Conservation (phyloP, 1,140 invertebrate genomes). For the Heliconius congener region DNA sequence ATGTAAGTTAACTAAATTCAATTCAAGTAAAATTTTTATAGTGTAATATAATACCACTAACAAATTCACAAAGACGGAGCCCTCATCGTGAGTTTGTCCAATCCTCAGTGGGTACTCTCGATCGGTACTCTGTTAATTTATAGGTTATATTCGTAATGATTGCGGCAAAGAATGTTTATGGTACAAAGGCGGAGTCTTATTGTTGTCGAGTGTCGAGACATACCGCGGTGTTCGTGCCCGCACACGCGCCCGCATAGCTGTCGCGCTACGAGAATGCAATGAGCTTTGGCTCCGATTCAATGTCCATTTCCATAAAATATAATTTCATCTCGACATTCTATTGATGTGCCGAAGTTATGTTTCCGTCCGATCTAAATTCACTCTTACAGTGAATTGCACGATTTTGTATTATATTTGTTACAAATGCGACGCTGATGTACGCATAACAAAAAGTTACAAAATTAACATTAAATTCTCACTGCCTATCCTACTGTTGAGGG, state of each 20-base stretch:
- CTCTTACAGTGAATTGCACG: constrained; percentile 37
- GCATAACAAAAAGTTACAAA: constrained; percentile 31
- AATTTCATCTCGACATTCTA: constrained; percentile 63
- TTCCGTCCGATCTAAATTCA: constrained; percentile 52
- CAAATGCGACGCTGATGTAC: constrained; percentile 26
- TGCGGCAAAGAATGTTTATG: constrained; percentile 74
- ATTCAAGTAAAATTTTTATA: too few relatives aligned
- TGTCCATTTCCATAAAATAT: constrained; percentile 77
- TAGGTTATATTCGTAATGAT: constrained; percentile 76
- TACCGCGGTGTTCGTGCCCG: constrained; percentile 48
- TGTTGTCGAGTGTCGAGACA: constrained; percentile 57
- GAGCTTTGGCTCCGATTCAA: constrained; percentile 72
- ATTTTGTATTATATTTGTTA: constrained; percentile 33
- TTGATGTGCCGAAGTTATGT: constrained; percentile 61
- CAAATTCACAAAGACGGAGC: too few relatives aligned
- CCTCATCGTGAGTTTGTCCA: too few relatives aligned
- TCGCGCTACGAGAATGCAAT: constrained; percentile 65
- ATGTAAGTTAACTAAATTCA: too few relatives aligned
- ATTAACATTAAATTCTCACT: too few relatives aligned
- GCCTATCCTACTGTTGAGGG: too few relatives aligned
- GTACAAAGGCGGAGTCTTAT: constrained; percentile 68
- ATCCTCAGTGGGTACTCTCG: too few relatives aligned
- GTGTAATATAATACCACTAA: too few relatives aligned
- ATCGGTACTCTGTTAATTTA: constrained; percentile 64
- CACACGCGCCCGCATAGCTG: constrained; percentile 65